phyloP scores from a whole-genome alignment of 2,113 vertebrate species.

The Gavia stellata region DNA sequence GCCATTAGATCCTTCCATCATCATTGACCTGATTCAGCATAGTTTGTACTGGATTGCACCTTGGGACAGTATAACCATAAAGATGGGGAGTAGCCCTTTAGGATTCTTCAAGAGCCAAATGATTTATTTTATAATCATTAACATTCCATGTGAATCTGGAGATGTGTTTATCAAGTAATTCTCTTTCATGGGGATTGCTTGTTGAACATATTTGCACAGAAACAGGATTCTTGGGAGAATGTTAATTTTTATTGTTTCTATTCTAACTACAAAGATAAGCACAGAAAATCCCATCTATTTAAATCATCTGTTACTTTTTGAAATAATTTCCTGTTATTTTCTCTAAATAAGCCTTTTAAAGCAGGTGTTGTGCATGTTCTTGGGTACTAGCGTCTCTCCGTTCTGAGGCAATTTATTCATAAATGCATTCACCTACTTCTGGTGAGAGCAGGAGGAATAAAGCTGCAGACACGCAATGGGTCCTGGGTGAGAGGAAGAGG shows the following conservation, averaged over 20 bases:
- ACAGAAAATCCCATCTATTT: background rate
- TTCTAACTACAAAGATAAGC: background rate
- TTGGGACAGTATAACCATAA: background rate
- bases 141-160: background rate
- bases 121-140: background rate
- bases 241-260: background rate
- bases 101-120: background rate
- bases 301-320: background rate
- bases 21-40: background rate
- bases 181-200: background rate
- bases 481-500: background rate
- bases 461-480: background rate
- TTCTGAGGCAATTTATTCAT: background rate
- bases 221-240: background rate
- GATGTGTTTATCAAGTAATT: background rate
- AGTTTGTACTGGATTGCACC: background rate
- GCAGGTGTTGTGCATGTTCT: background rate
- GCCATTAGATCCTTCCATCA: background rate
- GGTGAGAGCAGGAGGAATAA: background rate
- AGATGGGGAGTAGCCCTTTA: background rate
- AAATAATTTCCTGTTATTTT: constrained; percentile 12
- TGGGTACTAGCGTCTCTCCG: background rate
- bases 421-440: background rate
- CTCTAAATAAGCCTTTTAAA: background rate
- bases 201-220: background rate